Evolutionary conservation across 2,113 vertebrate species (phyloP).

Genomic region (Pongo pygmaeus): DNA sequence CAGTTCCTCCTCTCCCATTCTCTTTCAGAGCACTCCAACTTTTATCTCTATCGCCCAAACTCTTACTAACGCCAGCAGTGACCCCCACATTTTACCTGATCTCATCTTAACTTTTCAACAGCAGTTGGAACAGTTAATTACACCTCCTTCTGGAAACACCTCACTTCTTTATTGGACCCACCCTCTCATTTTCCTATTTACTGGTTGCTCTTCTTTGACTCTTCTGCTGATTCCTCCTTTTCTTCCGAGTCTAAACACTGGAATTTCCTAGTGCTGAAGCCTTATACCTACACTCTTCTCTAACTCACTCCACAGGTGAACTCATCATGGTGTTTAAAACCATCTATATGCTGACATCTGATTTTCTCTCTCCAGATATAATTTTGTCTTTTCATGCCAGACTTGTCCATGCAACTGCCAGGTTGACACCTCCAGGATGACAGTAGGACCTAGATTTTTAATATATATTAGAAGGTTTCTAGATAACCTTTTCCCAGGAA

Average conservation of each 20-base stretch:
- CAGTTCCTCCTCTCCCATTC: background rate
- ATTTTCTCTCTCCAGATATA: background rate
- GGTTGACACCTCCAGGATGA: background rate
- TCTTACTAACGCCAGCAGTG: background rate
- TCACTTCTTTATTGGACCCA: background rate
- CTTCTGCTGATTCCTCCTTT: background rate
- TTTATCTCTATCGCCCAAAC: background rate
- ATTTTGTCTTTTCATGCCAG: background rate
- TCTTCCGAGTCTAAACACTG: background rate
- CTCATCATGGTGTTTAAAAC: background rate
- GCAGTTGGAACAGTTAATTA: background rate
- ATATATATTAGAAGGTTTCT: background rate
- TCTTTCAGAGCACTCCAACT: background rate
- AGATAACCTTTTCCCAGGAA: background rate
- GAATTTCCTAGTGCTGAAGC: background rate
- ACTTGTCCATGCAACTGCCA: background rate
- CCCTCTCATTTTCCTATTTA: background rate
- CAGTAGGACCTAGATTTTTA: background rate
- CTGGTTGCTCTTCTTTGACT: background rate
- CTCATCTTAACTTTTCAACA: background rate
- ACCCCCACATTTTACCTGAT: background rate
- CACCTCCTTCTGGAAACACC: background rate
- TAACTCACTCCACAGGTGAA: background rate
- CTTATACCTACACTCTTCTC: background rate
- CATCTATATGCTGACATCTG: background rate